Percentiles rank a stretch among this genome's conserved stretches.
Conservation (phyloP, 1,140 invertebrate genomes). For the Ceratosolen solmsi region DNA sequence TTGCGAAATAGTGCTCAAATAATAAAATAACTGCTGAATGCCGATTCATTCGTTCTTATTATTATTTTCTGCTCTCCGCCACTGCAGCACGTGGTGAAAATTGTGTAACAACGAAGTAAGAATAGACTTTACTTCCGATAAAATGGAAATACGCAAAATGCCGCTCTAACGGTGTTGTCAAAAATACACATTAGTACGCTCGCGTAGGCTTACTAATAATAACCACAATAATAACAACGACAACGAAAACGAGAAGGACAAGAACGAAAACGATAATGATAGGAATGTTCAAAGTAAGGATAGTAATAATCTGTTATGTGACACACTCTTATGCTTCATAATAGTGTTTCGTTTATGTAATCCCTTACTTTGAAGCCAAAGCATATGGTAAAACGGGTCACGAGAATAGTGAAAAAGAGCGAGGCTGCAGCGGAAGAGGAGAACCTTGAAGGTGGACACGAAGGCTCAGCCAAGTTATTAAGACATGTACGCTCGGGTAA, state of each 20-base stretch:
- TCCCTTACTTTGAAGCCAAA: background rate
- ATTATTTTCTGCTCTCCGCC: too few species aligned
- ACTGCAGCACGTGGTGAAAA: too few species aligned
- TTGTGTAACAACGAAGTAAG: too few species aligned
- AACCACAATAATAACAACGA: too few species aligned
- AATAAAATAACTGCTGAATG: too few species aligned
- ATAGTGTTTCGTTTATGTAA: background rate
- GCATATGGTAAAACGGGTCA: background rate
- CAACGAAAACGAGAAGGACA: background rate
- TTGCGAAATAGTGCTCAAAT: too few species aligned
- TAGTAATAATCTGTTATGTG: too few species aligned
- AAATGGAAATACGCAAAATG: background rate
- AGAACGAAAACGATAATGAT: too few species aligned
- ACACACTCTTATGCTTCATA: too few species aligned
- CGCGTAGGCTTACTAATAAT: background rate
- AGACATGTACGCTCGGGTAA: background rate
- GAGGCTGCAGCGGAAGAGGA: background rate
- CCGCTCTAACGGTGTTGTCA: background rate
- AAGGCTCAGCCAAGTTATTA: slow-evolving; percentile 26
- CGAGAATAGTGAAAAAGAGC: slow-evolving; percentile 1
- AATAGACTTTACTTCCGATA: too few species aligned
- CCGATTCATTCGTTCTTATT: too few species aligned
- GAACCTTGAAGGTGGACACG: background rate
- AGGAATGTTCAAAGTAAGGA: too few species aligned
- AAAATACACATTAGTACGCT: background rate